A percentile compares a stretch with the other conserved stretches of the same genome.
These are phyloP conservation scores for Chelidonichthys spinosus DNA, from an alignment of 2,797 vertebrate species.

Conservation along the genomic window DNA sequence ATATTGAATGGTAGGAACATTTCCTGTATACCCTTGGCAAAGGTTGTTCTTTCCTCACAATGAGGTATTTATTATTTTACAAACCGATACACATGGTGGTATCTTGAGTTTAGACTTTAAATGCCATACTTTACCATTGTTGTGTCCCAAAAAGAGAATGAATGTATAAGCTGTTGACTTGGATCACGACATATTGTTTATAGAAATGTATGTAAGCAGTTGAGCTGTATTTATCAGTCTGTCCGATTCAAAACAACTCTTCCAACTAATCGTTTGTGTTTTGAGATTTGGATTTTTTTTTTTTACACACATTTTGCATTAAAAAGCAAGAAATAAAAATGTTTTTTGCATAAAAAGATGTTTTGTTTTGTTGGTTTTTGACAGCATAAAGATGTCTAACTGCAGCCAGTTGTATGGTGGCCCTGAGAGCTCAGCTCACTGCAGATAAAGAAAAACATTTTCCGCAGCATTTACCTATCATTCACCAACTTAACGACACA, in stretches of 20 bases:
- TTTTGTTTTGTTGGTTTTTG: slow-evolving; percentile 17
- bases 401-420: no score
- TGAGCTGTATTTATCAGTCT: slow-evolving; percentile 25
- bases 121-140: slow-evolving; percentile 45
- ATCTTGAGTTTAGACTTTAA: slow-evolving; percentile 61
- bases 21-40: slow-evolving; percentile 79
- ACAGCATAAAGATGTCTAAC: not conserved
- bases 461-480: no score
- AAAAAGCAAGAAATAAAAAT: slow-evolving; percentile 63
- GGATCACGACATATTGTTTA: slow-evolving; percentile 45
- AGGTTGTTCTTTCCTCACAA: slow-evolving; percentile 85
- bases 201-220: slow-evolving; percentile 33
- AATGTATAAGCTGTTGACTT: slow-evolving; percentile 71
- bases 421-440: no score
- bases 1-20: slow-evolving; percentile 69
- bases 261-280: slow-evolving; percentile 54
- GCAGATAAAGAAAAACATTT: no score
- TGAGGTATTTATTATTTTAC: slow-evolving; percentile 84
- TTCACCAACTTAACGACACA: no score
- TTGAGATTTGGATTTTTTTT: slow-evolving; percentile 33
- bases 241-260: slow-evolving; percentile 42
- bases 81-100: slow-evolving; percentile 70
- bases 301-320: slow-evolving; percentile 72
- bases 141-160: slow-evolving; percentile 70
- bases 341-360: slow-evolving; percentile 53